These are phyloP conservation scores for Amblyjoppa proteus DNA, from an alignment of 2,888 invertebrate species.

Conservation along the genomic window DNA sequence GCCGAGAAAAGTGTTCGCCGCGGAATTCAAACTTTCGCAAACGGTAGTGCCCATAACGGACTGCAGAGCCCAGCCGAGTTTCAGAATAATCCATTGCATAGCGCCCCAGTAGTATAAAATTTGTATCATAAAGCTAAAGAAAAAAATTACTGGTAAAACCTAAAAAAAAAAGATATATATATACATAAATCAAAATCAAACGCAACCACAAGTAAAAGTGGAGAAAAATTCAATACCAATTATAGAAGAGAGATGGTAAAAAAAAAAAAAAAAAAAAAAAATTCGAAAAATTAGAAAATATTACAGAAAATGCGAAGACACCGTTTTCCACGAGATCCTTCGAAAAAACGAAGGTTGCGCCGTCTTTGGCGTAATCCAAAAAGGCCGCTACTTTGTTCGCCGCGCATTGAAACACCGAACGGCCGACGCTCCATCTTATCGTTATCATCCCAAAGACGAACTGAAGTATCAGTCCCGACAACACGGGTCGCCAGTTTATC, in stretches of 20 bases:
- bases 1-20: conserved; percentile 97
- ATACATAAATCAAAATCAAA: conserved; percentile 24
- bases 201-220: neutral
- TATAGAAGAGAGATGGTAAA: conserved; percentile 34
- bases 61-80: conserved; percentile 92
- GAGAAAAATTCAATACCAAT: conserved; percentile 1
- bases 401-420: conserved; percentile 89
- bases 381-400: conserved; percentile 92
- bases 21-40: conserved; percentile 96
- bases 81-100: conserved; percentile 94
- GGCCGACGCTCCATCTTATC: conserved; percentile 93
- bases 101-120: conserved; percentile 95
- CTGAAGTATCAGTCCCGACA: conserved; percentile 93
- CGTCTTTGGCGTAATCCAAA: conserved; percentile 91
- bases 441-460: conserved; percentile 94
- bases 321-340: conserved; percentile 87
- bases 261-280: neutral
- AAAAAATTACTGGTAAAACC: conserved; percentile 96
- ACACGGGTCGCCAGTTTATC: conserved; percentile 92
- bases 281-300: neutral
- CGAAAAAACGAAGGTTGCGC: conserved; percentile 95
- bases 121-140: conserved; percentile 96
- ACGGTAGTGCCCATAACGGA: conserved; percentile 93
- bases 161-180: conserved; percentile 78
- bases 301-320: conserved; percentile 95